Base-by-base conservation (phyloP, 2,797 vertebrate species). In the Aplochiton taeniatus region DNA sequence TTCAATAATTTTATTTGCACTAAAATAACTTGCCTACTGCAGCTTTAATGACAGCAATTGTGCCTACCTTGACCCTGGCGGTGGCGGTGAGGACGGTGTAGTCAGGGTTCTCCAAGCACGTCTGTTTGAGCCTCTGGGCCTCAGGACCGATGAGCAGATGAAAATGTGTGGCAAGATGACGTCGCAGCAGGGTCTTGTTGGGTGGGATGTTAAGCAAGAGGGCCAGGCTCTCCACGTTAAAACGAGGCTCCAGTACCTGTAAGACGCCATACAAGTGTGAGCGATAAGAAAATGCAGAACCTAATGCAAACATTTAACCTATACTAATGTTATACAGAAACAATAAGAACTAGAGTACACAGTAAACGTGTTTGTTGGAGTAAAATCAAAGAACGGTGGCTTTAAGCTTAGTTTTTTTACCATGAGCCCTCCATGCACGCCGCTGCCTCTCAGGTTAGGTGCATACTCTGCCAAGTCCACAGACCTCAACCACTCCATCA, bases 401-500 rank as follows among this genome's bases (percentile, higher is more conserved):
- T 31, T 31, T 31, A 31, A 31, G 2, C 31, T 31, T 31, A 6
- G 50, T 52, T 18, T 18, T 7, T 31, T 85, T 87, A 97, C 96
- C 96, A 98, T 96, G 61, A 98, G 91, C 0, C 96, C 96, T 0
- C 96, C 96, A 0, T 98, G 96, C 19, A 98, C 96, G 0, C 96
- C 96, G 0, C 96, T 98, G n/a, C 96, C 96, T 61, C 96, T 87
- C 80, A 98, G 90, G 61, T 98, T 98, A 9, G 97, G 96, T 0
- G 96, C 96, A 0, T 98, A 98, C 63, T 98, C 96, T 0, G 96
- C 96, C 78, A 98, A 69, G 69, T 98, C 96, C 65, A 95, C 95
- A 0, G 96, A 98, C 9, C 96, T 94, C 11, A 98, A 84, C 96
- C 96, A 98, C 76, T 98, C 96, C 96, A 98, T 98, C 79, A 98